phyloP scores from a whole-genome alignment of 2,113 vertebrate genomes.

The Nothobranchius furzeri region DNA sequence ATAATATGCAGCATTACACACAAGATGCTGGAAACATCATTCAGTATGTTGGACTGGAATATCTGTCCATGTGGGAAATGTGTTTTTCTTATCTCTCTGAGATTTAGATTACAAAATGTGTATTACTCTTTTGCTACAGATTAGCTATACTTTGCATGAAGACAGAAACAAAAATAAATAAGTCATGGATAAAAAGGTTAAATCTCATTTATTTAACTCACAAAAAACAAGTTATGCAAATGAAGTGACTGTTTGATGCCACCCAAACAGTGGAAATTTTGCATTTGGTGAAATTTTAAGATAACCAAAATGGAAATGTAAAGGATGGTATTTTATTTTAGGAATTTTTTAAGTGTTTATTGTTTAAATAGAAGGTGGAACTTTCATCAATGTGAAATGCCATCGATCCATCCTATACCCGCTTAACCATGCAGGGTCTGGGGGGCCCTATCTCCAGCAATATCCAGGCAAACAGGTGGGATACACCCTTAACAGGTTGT shows the following conservation, averaged over 20 bases:
- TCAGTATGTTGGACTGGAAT: neutral
- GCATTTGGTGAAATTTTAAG: too few species aligned
- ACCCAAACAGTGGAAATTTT: too few species aligned
- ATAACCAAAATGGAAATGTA: too few species aligned
- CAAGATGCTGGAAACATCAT: neutral
- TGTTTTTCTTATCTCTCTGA: neutral
- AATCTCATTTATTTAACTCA: neutral
- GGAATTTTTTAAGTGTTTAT: too few species aligned
- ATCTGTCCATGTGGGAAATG: neutral
- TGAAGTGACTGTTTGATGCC: neutral
- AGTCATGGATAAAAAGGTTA: neutral
- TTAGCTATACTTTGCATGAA: neutral
- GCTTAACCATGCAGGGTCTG: too few species aligned
- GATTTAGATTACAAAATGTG: slow-evolving; percentile 2
- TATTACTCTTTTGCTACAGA: neutral
- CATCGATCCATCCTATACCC: too few species aligned
- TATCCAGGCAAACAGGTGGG: too few species aligned
- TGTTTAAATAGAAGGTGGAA: too few species aligned
- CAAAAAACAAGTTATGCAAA: neutral
- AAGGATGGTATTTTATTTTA: too few species aligned
- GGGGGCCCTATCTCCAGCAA: too few species aligned
- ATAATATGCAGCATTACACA: slow-evolving; percentile 1
- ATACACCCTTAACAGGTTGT: too few species aligned
- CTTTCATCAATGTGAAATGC: too few species aligned
- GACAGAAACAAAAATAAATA: neutral